A percentile compares a stretch with the other conserved stretches of the same genome.
Evolutionary conservation across 2,888 invertebrate species (phyloP).

Genomic region (Hemistola chrysoprasaria): DNA sequence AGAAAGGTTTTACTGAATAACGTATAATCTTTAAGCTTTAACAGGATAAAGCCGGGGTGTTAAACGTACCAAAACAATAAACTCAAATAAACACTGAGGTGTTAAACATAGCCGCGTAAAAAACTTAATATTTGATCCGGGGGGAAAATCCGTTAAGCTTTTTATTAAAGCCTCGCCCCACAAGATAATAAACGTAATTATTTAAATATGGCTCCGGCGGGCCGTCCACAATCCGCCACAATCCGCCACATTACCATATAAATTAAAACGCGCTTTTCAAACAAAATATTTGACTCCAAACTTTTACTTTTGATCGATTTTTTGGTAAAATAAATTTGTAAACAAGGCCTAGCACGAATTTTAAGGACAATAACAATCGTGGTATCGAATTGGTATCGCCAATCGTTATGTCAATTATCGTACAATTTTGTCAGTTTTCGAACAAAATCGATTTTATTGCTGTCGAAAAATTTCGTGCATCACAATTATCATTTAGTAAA

Average conservation of each 20-base stretch:
- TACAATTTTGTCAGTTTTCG: too few relatives aligned
- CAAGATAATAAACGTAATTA: constrained; percentile 34
- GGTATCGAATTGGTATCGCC: too few relatives aligned
- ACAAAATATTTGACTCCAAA: constrained; percentile 59
- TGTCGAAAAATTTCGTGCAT: too few relatives aligned
- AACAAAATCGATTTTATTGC: too few relatives aligned
- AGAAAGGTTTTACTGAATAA: constrained; percentile 12
- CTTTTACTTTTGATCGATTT: constrained; percentile 34
- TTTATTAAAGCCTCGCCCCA: constrained; percentile 26
- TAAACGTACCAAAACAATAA: constrained; percentile 10
- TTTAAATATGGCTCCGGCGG: constrained; percentile 45
- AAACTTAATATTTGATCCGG: constrained; percentile 12
- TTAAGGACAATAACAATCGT: too few relatives aligned
- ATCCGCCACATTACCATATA: constrained; percentile 65
- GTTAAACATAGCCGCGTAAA: constrained; percentile 9
- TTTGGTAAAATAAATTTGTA: constrained; percentile 15
- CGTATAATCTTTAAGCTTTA: constrained; percentile 8
- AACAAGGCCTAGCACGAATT: too few relatives aligned
- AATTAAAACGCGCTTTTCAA: constrained; percentile 63
- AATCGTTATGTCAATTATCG: too few relatives aligned
- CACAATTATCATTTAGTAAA: too few relatives aligned
- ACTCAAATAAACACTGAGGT: constrained; percentile 18
- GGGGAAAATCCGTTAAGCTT: constrained; percentile 22
- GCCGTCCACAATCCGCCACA: constrained; percentile 40
- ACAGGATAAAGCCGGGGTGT: constrained; percentile 5